Conservation (phyloP, 1,140 invertebrate species). For the Calephelis virginiensis region DNA sequence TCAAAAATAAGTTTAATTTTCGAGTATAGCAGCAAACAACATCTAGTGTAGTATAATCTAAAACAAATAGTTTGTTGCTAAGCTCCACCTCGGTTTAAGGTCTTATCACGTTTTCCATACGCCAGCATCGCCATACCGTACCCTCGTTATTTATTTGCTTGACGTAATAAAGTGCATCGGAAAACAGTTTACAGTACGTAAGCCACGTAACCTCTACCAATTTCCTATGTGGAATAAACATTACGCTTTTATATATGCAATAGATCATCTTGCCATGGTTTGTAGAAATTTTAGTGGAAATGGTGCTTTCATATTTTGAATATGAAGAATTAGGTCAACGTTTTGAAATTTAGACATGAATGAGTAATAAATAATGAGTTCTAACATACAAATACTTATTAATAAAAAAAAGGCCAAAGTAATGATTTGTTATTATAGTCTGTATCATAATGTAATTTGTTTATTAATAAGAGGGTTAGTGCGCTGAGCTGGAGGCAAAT, state of each 20-base stretch:
- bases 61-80: slow-evolving; percentile 8
- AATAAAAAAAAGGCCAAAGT: no score
- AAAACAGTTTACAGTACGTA: slow-evolving; percentile 20
- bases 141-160: slow-evolving; percentile 19
- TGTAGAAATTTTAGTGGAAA: background rate
- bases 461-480: no score
- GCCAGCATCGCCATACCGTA: slow-evolving; percentile 16
- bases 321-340: no score
- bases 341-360: no score
- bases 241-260: background rate
- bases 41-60: background rate
- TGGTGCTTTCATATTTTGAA: no score
- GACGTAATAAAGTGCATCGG: slow-evolving; percentile 22
- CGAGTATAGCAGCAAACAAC: no score
- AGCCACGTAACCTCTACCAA: slow-evolving; percentile 17
- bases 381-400: no score
- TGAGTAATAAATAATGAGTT: no score
- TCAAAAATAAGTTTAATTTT: no score
- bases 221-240: slow-evolving; percentile 20
- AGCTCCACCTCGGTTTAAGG: slow-evolving; percentile 13
- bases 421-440: no score
- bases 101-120: slow-evolving; percentile 19
- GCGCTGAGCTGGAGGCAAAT: no score
- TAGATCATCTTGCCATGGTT: slow-evolving; percentile 3
- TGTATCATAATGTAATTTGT: no score